Conservation (phyloP, 2,113 vertebrate species). For the Atlantisia rogersi region DNA sequence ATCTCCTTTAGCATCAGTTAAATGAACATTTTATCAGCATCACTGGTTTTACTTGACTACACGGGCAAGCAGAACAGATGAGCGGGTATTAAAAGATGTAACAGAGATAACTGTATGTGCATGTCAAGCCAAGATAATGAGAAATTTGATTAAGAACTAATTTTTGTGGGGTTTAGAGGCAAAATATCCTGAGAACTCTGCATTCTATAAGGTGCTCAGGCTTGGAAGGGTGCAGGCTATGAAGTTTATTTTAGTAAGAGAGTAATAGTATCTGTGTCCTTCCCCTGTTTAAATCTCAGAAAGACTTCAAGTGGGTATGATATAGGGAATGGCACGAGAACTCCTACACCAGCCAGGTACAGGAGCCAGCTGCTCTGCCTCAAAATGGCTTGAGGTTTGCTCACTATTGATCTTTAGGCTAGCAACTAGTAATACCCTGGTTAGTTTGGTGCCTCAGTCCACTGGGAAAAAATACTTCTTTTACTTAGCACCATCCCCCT, state of each 20-base stretch:
- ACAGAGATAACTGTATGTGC: neutral
- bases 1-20: conserved; percentile 4
- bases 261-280: neutral
- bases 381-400: neutral
- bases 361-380: neutral
- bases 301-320: neutral
- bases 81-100: conserved; percentile 45
- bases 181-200: neutral
- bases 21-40: neutral
- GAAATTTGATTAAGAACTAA: neutral
- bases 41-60: neutral
- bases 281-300: neutral
- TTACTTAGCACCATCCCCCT: neutral
- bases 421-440: neutral
- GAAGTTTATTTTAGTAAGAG: neutral
- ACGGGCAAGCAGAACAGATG: neutral
- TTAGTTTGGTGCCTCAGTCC: neutral
- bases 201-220: neutral
- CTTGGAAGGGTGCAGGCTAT: neutral
- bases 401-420: neutral
- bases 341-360: neutral
- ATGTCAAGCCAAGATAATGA: neutral
- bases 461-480: neutral
- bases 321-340: fast-evolving
- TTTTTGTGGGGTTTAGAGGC: neutral